Percentiles rank a stretch among this genome's conserved stretches.
These are phyloP conservation scores for Congeria kusceri DNA, from an alignment of 2,888 invertebrate species.

Conservation along the genomic window DNA sequence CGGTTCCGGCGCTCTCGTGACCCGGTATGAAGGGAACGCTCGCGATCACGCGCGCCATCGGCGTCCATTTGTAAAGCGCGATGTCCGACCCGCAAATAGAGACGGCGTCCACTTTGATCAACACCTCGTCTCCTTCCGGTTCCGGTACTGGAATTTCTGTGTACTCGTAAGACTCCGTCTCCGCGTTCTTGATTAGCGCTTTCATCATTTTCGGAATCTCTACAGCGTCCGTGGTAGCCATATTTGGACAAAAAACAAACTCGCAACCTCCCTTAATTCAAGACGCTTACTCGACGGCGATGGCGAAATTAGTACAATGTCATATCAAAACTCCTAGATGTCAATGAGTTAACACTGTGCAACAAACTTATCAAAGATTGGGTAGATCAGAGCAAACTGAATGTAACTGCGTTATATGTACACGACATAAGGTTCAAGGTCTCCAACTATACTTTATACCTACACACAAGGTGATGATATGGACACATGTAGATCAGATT, in stretches of 20 bases:
- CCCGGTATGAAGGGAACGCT: slow-evolving; percentile 82
- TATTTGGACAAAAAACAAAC: slow-evolving; percentile 17
- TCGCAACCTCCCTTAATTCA: too few relatives aligned
- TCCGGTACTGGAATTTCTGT: slow-evolving; percentile 75
- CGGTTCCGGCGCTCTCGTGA: slow-evolving; percentile 82
- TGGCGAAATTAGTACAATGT: too few relatives aligned
- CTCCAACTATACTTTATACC: too few relatives aligned
- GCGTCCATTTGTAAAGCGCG: slow-evolving; percentile 80
- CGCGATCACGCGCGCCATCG: slow-evolving; percentile 80
- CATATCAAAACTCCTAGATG: too few relatives aligned
- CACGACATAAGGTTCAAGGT: too few relatives aligned
- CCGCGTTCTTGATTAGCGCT: slow-evolving; percentile 77
- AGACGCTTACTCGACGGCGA: too few relatives aligned
- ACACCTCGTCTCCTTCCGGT: slow-evolving; percentile 76
- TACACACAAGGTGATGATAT: too few relatives aligned
- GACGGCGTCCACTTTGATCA: slow-evolving; percentile 79
- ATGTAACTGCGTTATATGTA: too few relatives aligned
- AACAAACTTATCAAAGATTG: too few relatives aligned
- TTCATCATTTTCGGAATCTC: slow-evolving; percentile 72
- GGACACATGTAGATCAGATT: too few relatives aligned
- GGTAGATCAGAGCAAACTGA: too few relatives aligned
- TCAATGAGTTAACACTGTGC: too few relatives aligned
- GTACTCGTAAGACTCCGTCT: slow-evolving; percentile 76
- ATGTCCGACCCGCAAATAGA: slow-evolving; percentile 83
- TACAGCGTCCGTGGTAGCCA: slow-evolving; percentile 28